phyloP scores from a whole-genome alignment of 2,113 vertebrate genomes.

The Thalassoma bifasciatum region DNA sequence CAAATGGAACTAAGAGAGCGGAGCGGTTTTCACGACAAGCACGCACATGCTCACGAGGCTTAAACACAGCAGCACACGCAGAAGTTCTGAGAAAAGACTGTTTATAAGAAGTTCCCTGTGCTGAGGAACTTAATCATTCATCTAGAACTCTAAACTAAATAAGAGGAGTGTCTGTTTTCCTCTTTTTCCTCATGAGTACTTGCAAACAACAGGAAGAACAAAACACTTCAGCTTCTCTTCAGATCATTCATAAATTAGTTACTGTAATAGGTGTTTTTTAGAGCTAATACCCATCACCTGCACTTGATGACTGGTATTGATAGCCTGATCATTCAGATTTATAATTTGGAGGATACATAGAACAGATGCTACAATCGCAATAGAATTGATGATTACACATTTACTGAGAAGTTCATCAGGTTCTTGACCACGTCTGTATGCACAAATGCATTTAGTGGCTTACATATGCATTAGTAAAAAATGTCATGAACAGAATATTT shows the following conservation, averaged over 20 bases:
- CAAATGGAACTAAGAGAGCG: constrained; percentile 43
- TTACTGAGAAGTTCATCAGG: too few relatives aligned
- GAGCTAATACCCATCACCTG: too few relatives aligned
- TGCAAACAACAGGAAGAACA: constrained; percentile 27
- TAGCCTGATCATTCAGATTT: too few relatives aligned
- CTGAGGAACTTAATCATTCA: constrained; percentile 46
- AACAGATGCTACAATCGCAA: too few relatives aligned
- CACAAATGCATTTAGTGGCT: too few relatives aligned
- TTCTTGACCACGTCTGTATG: too few relatives aligned
- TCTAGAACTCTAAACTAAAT: constrained; percentile 31
- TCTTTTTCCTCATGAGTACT: constrained; percentile 8
- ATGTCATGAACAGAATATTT: too few relatives aligned
- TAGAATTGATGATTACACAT: too few relatives aligned
- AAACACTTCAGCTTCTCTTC: constrained; percentile 14
- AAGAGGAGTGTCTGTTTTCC: constrained; percentile 4
- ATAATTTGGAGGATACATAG: too few relatives aligned
- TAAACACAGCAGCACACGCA: background rate
- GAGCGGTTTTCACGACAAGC: constrained; percentile 33
- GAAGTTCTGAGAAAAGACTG: constrained; percentile 12
- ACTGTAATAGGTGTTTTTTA: background rate
- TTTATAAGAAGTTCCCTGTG: constrained; percentile 17
- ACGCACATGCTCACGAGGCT: background rate
- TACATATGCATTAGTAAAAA: too few relatives aligned
- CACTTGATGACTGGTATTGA: too few relatives aligned
- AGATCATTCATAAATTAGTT: too few relatives aligned